Base-by-base conservation (phyloP, 2,113 vertebrate genomes). In the Fregata magnificens region DNA sequence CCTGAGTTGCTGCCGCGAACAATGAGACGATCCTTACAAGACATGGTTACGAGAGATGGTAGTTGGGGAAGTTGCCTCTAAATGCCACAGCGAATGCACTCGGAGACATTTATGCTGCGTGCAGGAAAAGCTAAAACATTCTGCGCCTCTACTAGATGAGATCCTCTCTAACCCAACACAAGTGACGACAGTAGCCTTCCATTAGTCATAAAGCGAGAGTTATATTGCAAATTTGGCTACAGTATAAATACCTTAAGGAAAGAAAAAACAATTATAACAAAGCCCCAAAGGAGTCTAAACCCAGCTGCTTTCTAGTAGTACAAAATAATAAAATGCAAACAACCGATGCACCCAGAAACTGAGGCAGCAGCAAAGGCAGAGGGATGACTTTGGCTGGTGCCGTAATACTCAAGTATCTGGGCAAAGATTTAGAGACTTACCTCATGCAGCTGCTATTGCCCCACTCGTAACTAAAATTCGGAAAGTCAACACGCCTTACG, bases 41-140 rank as follows among this genome's bases (percentile, higher is more conserved):
- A n/a, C 38, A 3, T 2, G 22, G 55, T 50, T 40, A 36, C 21
- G 22, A 8, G 36, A 59, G 38, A 16, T 2, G 31, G 13, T 5
- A 34, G 15, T 4, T 20, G 32, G 50, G n/a, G 71, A 40, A 40
- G 26, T 5, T 17, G 36, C 36, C 32, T 20, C 36, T 31, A 25
- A 42, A 31, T 0, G 7, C 45, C n/a, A 19, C 5, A 7, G 16
- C 4, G 11, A 31, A 15, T 1, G 42, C 29, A 5, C 22, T 2
- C 21, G 14, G 26, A 70, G 53, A 36, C 16, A 6, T 14, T 31
- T 5, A 6, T 1, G 16, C 45, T 5, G 13, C 1, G 21, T 5
- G 31, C 45, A 42, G 65, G 36, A 52, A 28, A 50, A 20, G n/a
- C 16, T 4, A 13, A 58, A 69, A 34, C 50, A 10, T 32, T 40